phyloP scores from a whole-genome alignment of 2,888 invertebrate species.

The Nephrotoma appendiculata region DNA sequence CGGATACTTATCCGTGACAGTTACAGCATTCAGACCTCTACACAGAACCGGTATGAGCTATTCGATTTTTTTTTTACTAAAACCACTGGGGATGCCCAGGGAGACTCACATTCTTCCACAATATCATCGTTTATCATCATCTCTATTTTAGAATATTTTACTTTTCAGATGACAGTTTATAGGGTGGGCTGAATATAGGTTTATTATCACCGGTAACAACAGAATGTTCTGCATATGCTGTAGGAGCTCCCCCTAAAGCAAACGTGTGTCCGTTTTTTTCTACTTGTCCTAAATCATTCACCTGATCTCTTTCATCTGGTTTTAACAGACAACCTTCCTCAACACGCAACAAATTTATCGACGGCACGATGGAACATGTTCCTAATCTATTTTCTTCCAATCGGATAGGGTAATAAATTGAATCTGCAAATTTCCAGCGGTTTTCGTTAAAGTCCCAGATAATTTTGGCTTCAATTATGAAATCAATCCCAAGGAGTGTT shows the following conservation, averaged over 20 bases:
- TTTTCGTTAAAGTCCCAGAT: constrained; percentile 16
- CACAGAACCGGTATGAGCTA: constrained; percentile 16
- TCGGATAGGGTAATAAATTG: too few species aligned
- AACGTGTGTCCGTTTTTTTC: too few species aligned
- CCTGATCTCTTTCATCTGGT: neutral
- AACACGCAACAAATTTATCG: neutral
- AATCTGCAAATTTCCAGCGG: constrained; percentile 9
- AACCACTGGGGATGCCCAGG: neutral
- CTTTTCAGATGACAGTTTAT: neutral
- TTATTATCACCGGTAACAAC: neutral
- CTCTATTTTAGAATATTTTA: neutral
- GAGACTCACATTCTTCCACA: too few species aligned
- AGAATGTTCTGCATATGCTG: neutral
- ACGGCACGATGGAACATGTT: neutral
- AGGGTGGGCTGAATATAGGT: neutral
- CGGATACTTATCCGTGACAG: constrained; percentile 21
- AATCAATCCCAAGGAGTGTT: constrained; percentile 14
- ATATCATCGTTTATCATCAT: neutral
- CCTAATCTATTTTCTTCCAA: neutral
- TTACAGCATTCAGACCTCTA: constrained; percentile 20
- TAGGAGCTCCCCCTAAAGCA: neutral
- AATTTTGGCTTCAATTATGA: constrained; percentile 16
- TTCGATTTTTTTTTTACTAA: constrained; percentile 19
- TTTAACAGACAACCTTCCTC: neutral
- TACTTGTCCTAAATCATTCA: neutral